Evolutionary conservation across 2,113 vertebrate genomes (phyloP).

Genomic region (Dicaeum eximium): DNA sequence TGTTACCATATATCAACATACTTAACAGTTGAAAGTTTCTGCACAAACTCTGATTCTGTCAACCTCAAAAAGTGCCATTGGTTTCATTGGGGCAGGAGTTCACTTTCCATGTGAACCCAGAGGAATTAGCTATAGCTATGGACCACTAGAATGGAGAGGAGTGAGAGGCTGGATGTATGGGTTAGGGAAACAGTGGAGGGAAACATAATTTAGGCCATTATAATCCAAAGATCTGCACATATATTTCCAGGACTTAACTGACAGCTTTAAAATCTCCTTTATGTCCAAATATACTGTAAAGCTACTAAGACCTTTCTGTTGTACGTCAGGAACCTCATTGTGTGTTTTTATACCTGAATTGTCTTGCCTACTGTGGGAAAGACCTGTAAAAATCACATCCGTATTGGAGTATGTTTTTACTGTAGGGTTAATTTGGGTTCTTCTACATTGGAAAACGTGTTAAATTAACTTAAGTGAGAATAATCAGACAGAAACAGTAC

Average conservation of each 20-base stretch:
- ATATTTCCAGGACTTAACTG: background rate
- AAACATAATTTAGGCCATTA: background rate
- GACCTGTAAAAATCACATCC: background rate
- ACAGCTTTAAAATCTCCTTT: background rate
- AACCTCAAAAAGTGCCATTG: background rate
- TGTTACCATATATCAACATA: background rate
- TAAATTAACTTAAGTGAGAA: background rate
- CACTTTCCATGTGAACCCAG: background rate
- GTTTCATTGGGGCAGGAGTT: background rate
- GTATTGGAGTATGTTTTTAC: background rate
- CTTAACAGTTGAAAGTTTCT: background rate
- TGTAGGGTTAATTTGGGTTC: background rate
- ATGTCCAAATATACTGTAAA: background rate
- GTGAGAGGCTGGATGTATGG: background rate
- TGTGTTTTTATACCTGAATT: background rate
- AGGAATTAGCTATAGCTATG: background rate
- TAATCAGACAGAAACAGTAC: background rate
- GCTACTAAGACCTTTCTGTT: background rate
- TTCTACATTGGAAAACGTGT: background rate
- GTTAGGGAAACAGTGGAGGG: background rate
- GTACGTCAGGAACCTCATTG: background rate
- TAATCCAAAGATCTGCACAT: background rate
- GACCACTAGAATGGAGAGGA: background rate
- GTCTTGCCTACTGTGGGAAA: background rate
- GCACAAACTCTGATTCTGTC: background rate